Percentiles rank a stretch among this genome's conserved stretches.
phyloP scores from a whole-genome alignment of 2,797 vertebrate species.

The Myripristis murdjan region DNA sequence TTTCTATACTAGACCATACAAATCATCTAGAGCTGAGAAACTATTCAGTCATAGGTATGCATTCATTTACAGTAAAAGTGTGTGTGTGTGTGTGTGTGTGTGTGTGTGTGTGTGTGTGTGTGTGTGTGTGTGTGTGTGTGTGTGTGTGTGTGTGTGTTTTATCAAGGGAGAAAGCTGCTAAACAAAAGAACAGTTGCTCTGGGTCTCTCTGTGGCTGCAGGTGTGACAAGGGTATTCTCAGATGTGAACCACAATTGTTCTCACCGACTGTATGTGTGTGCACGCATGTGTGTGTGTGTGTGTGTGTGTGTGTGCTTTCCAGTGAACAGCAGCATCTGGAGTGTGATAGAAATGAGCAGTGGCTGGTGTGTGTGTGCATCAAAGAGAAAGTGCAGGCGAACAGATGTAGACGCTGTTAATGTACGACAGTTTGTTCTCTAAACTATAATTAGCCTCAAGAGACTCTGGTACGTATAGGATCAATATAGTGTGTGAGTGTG shows the following conservation, averaged over 20 bases:
- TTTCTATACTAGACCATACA: too few species aligned
- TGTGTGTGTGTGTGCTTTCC: constrained; percentile 30
- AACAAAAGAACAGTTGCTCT: constrained; percentile 75
- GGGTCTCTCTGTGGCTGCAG: constrained; percentile 78
- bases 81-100: constrained; percentile 9
- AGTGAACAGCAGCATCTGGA: constrained; percentile 71
- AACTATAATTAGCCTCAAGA: constrained; percentile 70
- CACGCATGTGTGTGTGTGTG: constrained; percentile 14
- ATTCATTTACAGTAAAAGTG: constrained; percentile 47
- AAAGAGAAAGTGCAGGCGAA: constrained; percentile 50
- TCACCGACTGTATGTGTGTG: constrained; percentile 31
- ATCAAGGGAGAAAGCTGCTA: constrained; percentile 50
- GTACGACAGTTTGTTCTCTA: constrained; percentile 54
- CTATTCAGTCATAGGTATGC: constrained; percentile 46
- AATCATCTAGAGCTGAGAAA: constrained; percentile 52
- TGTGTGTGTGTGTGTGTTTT: constrained; percentile 36
- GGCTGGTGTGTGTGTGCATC: constrained; percentile 52
- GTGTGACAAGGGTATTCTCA: constrained; percentile 69
- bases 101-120: constrained; percentile 10
- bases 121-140: background rate
- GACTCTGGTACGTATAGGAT: constrained; percentile 56
- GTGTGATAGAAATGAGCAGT: constrained; percentile 71
- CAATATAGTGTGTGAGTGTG: constrained; percentile 48
- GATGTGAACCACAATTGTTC: constrained; percentile 60
- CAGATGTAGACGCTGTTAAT: constrained; percentile 60